Base-by-base conservation (phyloP, 2,113 vertebrate genomes). In the Leucosticte australis region DNA sequence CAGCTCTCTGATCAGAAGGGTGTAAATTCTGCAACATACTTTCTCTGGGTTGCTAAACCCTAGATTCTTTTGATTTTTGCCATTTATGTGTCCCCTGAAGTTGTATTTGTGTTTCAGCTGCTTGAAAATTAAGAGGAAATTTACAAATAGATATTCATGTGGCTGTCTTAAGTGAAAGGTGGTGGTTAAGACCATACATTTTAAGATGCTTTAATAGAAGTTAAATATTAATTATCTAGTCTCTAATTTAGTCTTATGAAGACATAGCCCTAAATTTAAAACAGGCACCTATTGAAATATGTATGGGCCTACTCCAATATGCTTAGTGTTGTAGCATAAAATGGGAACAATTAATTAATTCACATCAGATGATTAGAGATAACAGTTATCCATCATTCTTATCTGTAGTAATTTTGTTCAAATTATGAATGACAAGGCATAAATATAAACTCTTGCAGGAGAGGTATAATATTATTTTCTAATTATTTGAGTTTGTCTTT, bases 221-320 rank as follows among this genome's bases (percentile, higher is more conserved):
- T 91, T 89, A 96, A 95, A 83, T 94, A 95, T 94, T 94, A 94
- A 94, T 94, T 84, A 52, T 44, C 37, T 89, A 67, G 41, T 46
- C 19, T 87, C 77, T 90, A 77, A 76, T 95, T 94, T 92, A 89
- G 50, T 79, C 37, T 80, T 46, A 31, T 87, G 87, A 81, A 79
- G 78, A 79, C 52, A 62, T 56, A 95, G 77, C 4, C 67, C 46
- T 76, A 89, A 82, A 89, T 95, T 76, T 91, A 92, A 91, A 95
- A 73, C 57, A 57, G 69, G 49, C 41, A 77, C 13, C 31, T 94
- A 74, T 39, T 94, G 59, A 95, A 95, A 95, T 94, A 95, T 76
- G 37, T 57, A 95, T 92, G 28, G 46, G 33, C 12, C 59, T 80
- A 50, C 67, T 85, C 59, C 64, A 80, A 57, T 77, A 79, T 42